These are phyloP conservation scores for Elgonia sp. DNA, from an alignment of 2,888 invertebrate genomes.

Conservation along the genomic window DNA sequence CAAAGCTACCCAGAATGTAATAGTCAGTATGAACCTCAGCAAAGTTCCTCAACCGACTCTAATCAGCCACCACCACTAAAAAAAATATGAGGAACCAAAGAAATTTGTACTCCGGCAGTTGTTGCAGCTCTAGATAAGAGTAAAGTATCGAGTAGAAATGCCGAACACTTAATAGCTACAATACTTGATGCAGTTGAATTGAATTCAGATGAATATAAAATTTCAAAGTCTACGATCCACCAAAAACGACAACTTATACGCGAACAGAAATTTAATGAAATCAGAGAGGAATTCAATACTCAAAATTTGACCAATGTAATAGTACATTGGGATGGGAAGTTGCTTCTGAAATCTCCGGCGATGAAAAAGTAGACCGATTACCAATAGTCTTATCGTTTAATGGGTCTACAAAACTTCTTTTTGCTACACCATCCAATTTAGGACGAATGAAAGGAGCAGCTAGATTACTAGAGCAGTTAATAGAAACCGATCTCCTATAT, in stretches of 20 bases:
- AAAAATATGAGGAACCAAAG: conserved; percentile 21
- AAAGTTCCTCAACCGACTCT: not conserved
- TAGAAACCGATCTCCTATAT: conserved; percentile 44
- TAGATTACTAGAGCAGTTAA: conserved; percentile 30
- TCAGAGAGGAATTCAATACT: conserved; percentile 13
- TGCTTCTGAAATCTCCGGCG: no score
- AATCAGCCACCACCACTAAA: not conserved
- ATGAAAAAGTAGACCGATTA: not conserved
- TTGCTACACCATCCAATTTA: conserved; percentile 78
- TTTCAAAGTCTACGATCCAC: conserved; percentile 28
- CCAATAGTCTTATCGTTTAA: conserved; percentile 12
- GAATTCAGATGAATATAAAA: conserved; percentile 28
- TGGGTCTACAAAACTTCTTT: conserved; percentile 68
- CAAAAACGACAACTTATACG: conserved; percentile 16
- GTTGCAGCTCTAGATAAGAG: conserved; percentile 14
- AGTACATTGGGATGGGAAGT: conserved; percentile 37
- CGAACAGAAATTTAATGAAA: conserved; percentile 24
- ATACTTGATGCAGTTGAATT: conserved; percentile 34
- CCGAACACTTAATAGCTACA: conserved; percentile 14
- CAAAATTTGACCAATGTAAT: conserved; percentile 20
- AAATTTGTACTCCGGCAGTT: conserved; percentile 33
- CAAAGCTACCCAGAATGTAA: not conserved
- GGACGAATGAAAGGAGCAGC: conserved; percentile 27
- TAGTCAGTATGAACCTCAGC: no score
- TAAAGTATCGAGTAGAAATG: conserved; percentile 33